Evolutionary conservation across 2,888 invertebrate genomes (phyloP).

Genomic region (Disparrhopalites patrizii): DNA sequence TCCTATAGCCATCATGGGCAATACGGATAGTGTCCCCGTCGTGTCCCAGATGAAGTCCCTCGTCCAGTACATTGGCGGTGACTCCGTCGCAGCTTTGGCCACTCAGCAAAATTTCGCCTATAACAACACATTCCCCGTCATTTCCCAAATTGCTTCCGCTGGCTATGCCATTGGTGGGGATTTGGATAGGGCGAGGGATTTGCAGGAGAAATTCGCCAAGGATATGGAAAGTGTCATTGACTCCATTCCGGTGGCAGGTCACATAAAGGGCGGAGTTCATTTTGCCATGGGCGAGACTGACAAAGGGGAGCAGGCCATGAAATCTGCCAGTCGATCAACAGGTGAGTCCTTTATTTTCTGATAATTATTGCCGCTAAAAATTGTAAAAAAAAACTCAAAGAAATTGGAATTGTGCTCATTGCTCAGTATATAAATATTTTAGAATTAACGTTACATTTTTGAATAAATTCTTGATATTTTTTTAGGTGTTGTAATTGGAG

Average conservation of each 20-base stretch:
- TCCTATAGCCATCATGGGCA: constrained; percentile 36
- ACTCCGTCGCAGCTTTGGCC: constrained; percentile 36
- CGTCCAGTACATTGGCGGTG: constrained; percentile 40
- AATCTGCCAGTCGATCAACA: constrained; percentile 41
- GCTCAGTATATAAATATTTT: no score
- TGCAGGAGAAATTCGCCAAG: constrained; percentile 44
- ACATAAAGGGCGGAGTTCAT: constrained; percentile 44
- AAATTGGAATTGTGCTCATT: no score
- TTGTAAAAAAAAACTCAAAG: no score
- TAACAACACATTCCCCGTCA: constrained; percentile 45
- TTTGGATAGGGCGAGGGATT: constrained; percentile 34
- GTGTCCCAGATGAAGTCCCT: constrained; percentile 43
- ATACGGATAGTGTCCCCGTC: constrained; percentile 45
- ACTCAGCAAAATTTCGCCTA: constrained; percentile 46
- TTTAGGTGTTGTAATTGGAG: constrained; percentile 41
- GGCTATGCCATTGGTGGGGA: constrained; percentile 46
- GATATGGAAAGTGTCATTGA: constrained; percentile 36
- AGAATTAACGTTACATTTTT: no score
- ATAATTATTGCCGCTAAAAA: no score
- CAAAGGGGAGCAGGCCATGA: constrained; percentile 45
- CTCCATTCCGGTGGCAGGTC: constrained; percentile 45
- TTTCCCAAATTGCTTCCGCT: constrained; percentile 41
- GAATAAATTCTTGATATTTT: not conserved
- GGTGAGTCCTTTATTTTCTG: no score
- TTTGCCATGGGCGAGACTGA: constrained; percentile 43